Conservation (phyloP, 2,113 vertebrate species). For the Actinemys pallida region DNA sequence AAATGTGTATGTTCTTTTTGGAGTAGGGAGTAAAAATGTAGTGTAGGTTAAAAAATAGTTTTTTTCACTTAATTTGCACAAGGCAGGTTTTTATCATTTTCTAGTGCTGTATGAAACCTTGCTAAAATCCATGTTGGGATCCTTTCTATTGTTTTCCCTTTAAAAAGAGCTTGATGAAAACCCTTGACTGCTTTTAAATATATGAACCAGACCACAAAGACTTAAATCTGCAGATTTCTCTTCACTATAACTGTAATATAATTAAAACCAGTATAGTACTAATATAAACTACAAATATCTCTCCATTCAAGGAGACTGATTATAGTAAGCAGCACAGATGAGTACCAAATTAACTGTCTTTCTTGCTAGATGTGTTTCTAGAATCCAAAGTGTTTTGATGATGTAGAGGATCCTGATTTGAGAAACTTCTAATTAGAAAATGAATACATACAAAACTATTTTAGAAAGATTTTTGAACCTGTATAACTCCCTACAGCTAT, state of each 20-base stretch:
- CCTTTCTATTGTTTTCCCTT: constrained; percentile 27
- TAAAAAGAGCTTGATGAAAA: constrained; percentile 17
- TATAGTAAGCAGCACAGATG: background rate
- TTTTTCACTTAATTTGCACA: constrained; percentile 22
- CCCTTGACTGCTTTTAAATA: background rate
- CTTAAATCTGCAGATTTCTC: background rate
- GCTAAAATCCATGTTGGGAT: background rate
- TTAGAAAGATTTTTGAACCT: constrained; percentile 60
- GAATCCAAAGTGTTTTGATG: constrained; percentile 51
- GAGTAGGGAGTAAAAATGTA: constrained; percentile 9
- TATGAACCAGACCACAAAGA: background rate
- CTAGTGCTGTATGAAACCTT: background rate
- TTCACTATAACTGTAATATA: background rate
- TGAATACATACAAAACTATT: constrained; percentile 55
- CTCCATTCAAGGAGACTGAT: constrained; percentile 15
- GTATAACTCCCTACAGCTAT: constrained; percentile 49
- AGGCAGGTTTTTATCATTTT: background rate
- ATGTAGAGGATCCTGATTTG: constrained; percentile 2
- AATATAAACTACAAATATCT: constrained; percentile 21
- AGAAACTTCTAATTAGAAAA: constrained; percentile 63
- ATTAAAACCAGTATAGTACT: background rate
- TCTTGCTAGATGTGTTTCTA: constrained; percentile 30
- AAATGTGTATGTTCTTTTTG: constrained; percentile 26
- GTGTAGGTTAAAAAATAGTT: background rate
- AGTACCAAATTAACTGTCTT: constrained; percentile 32